These are phyloP conservation scores for Alsophila aescularia DNA, from an alignment of 2,888 invertebrate genomes.

Conservation along the genomic window DNA sequence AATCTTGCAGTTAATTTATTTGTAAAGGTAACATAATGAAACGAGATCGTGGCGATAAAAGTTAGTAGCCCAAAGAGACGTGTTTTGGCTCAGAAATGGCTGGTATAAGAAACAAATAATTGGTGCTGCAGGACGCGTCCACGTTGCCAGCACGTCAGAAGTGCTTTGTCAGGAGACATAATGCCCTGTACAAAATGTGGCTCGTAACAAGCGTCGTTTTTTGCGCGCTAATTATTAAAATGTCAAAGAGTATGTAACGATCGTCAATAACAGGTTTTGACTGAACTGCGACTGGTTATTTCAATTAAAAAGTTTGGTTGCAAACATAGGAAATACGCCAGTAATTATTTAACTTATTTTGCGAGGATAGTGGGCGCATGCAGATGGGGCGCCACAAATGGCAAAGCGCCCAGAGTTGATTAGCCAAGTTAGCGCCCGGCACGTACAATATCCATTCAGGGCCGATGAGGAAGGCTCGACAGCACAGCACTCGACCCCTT, in stretches of 20 bases:
- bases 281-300: constrained; percentile 24
- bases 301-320: neutral
- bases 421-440: constrained; percentile 77
- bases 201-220: constrained; percentile 43
- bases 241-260: constrained; percentile 41
- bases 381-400: constrained; percentile 59
- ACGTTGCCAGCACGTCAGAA: constrained; percentile 52
- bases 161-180: constrained; percentile 57
- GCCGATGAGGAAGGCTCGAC: constrained; percentile 54
- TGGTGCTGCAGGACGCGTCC: constrained; percentile 55
- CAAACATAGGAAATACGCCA: neutral
- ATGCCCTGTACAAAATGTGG: constrained; percentile 54
- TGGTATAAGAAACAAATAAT: constrained; percentile 56
- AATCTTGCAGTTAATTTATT: constrained; percentile 8
- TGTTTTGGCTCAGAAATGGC: constrained; percentile 36
- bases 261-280: constrained; percentile 39
- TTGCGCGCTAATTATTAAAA: constrained; percentile 42
- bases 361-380: constrained; percentile 31
- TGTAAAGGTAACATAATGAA: constrained; percentile 17
- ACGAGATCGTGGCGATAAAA: constrained; percentile 26
- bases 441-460: constrained; percentile 69
- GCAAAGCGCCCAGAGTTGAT: constrained; percentile 53
- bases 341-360: constrained; percentile 11
- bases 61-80: constrained; percentile 38
- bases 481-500: constrained; percentile 49